Evolutionary conservation across 2,113 vertebrate species (phyloP), one percentile per base, ranked within the genome.

Genomic region (Pao palembangensis): DNA sequence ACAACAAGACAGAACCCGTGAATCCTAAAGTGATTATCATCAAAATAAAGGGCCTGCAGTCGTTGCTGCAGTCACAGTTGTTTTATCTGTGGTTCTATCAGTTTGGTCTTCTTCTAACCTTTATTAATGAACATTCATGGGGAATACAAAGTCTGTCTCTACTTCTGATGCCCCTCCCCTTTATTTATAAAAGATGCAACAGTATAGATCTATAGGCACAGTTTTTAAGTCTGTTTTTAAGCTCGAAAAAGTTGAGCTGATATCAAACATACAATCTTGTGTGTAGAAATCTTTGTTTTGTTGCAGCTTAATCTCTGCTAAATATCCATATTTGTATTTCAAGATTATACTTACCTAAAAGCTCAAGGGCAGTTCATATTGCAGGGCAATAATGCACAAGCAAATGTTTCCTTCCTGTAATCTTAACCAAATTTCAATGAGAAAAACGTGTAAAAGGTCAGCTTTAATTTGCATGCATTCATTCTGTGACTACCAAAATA

Each of bases 341-440:
- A 38, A 55, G 46, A 63, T 21, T 12, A 28, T 54, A 71, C 51
- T 50, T 59, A 44, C 21, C 19, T 38, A n/a, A 51, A 65, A 57
- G 13, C 6, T 51, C 13, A 5, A 14, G 17, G 16, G 1, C 10
- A 12, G 3, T 38, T 38, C 10, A 28, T 17, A 15, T 4, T 46
- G 25, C 20, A 42, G 8, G 62, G 28, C 57, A 38, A 38, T 38
- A 38, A 12, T 38, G 34, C 34, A 28, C 5, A 6, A 28, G 25
- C 25, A 23, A 2, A 38, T 38, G 34, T 38, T 38, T 38, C 11
- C 34, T 38, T 38, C 8, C 10, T 12, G 8, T 12, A 38, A 15
- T 3, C 6, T 16, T 11, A 38, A 15, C 4, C 6, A 18, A 58
- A 42, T 15, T 50, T 7, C 8, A 19, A 20, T 5, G 53, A 7